Base-by-base conservation (phyloP, 2,888 invertebrate species). In the Eristalis pertinax region DNA sequence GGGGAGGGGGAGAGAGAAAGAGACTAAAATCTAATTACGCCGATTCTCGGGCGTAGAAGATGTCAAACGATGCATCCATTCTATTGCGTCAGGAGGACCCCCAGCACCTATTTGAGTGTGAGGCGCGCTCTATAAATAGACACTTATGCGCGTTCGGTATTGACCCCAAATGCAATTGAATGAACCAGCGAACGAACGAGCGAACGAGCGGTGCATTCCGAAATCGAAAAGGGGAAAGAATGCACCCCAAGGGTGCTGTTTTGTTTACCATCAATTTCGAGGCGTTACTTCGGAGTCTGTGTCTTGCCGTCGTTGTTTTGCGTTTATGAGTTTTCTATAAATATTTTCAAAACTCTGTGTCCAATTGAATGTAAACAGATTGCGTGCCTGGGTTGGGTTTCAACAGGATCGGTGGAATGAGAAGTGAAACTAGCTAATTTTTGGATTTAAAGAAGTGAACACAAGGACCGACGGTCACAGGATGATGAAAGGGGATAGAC, bases 41-140 rank as follows among this genome's bases (percentile, higher is more conserved):
- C 60, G 63, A 87, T 38, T 79, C 83, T 79, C 58, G 68, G 62
- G 56, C 68, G 83, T 78, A 79, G 84, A 87, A 69, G 83, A 80
- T 87, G 83, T 87, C 83, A 87, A 87, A 84, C 80, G 83, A 76
- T 80, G 87, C 84, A 87, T 87, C 69, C 73, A 76, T 84, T 83
- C 87, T 83, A 87, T 87, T 87, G 79, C 87, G 41, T 80, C 87
- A 79, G 83, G 79, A 87, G 76, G 87, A 87, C 87, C 87, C 87
- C 87, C 87, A 87, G 87, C 87, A 87, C 87, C 83, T 83, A 80
- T 26, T 41, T 50, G 35, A 43, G 43, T 68, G 35, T 72, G 68
- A 60, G 50, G 43, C 38, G 43, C 38, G 64, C 80, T 81, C 76
- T 87, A 87, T 64, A 83, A 76, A 80, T 87, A 87, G 83, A 84